These are phyloP conservation scores for Brachypterus glaber DNA, from an alignment of 2,888 invertebrate species.

Conservation along the genomic window DNA sequence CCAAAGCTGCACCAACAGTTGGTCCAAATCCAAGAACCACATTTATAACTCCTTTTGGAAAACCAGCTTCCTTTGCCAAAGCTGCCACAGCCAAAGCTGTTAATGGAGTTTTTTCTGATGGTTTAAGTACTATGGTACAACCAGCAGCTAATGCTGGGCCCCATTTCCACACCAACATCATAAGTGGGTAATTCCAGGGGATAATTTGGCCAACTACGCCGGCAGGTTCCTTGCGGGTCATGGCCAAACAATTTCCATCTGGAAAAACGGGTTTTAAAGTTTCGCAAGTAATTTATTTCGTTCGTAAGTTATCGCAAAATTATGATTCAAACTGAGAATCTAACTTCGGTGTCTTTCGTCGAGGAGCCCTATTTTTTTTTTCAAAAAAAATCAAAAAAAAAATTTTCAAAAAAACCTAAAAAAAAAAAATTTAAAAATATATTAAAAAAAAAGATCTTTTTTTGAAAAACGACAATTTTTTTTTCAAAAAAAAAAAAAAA, in stretches of 20 bases:
- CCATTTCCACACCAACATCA: slow-evolving; percentile 80
- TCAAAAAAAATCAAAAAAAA: too few species aligned
- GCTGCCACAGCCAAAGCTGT: slow-evolving; percentile 65
- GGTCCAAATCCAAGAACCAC: slow-evolving; percentile 67
- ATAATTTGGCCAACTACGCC: slow-evolving; percentile 75
- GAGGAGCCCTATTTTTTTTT: too few species aligned
- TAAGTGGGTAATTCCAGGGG: slow-evolving; percentile 72
- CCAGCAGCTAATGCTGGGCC: slow-evolving; percentile 54
- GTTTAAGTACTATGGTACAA: slow-evolving; percentile 71
- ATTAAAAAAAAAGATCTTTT: too few species aligned
- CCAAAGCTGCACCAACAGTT: slow-evolving; percentile 63
- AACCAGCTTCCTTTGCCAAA: slow-evolving; percentile 67
- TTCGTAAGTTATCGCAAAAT: too few species aligned
- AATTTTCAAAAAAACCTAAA: too few species aligned
- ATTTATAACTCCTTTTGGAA: slow-evolving; percentile 72
- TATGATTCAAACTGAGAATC: too few species aligned
- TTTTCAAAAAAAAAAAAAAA: too few species aligned
- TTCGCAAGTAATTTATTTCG: too few species aligned
- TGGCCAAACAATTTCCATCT: slow-evolving; percentile 52
- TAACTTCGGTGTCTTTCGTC: too few species aligned
- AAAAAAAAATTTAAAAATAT: too few species aligned
- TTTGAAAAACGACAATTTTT: too few species aligned
- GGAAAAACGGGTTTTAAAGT: too few species aligned
- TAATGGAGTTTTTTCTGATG: slow-evolving; percentile 78
- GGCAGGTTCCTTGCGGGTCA: slow-evolving; percentile 63